A percentile compares a stretch with the other conserved stretches of the same genome.
These are phyloP conservation scores for Brachionus paranguensis DNA, from an alignment of 1,140 invertebrate genomes.

Conservation along the genomic window DNA sequence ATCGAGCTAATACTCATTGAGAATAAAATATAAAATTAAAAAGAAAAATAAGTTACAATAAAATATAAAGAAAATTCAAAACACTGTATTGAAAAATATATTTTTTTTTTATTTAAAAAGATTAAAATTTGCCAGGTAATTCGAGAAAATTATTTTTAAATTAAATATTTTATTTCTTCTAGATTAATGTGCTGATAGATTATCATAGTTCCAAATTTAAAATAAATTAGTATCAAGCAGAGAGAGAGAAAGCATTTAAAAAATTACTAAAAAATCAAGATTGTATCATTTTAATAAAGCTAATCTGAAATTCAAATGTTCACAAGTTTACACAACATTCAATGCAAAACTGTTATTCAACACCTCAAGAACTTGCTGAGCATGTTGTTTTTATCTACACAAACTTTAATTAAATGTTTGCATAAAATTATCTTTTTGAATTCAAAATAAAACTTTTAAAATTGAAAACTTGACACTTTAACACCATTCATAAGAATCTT, in stretches of 20 bases:
- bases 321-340: not conserved
- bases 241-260: not conserved
- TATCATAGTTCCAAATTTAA: not conserved
- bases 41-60: too few species aligned
- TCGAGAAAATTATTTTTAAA: not conserved
- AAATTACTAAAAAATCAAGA: not conserved
- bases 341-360: not conserved
- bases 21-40: too few species aligned
- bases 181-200: not conserved
- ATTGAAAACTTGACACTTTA: not conserved
- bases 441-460: not conserved
- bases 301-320: not conserved
- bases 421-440: not conserved
- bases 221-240: not conserved
- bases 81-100: not conserved
- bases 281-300: not conserved
- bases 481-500: not conserved
- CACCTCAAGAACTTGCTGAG: not conserved
- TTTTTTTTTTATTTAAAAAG: not conserved
- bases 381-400: constrained; percentile 11
- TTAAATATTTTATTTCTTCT: not conserved
- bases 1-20: too few species aligned
- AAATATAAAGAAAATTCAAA: not conserved
- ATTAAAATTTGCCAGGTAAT: not conserved
- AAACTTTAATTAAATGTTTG: not conserved